Percentiles rank a stretch among this genome's conserved stretches.
These are phyloP conservation scores for Rhinopomastus cyanomelas DNA, from an alignment of 2,113 vertebrate species.

Conservation along the genomic window DNA sequence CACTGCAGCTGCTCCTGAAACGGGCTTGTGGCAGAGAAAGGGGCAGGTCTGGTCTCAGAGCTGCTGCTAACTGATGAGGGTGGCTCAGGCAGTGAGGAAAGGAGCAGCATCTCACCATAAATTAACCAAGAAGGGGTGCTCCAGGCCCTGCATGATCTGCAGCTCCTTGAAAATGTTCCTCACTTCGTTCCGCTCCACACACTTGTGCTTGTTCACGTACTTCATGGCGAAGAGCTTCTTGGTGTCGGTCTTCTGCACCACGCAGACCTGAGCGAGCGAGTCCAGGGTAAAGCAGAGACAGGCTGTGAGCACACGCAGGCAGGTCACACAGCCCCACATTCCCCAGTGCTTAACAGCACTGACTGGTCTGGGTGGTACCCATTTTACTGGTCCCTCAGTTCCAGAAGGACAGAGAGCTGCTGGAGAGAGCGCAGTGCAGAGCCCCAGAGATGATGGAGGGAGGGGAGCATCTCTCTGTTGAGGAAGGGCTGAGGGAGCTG, in stretches of 20 bases:
- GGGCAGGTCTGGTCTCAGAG: neutral
- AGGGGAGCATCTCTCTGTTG: no score
- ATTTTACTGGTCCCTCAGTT: no score
- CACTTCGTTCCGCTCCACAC: slow-evolving; percentile 95
- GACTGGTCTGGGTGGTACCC: no score
- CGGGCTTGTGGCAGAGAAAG: neutral
- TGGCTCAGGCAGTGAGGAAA: neutral
- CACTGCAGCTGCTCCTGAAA: neutral
- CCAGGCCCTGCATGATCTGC: slow-evolving; percentile 97
- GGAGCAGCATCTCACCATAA: slow-evolving; percentile 83
- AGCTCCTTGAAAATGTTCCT: slow-evolving; percentile 96
- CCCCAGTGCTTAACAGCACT: neutral
- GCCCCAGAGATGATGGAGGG: no score
- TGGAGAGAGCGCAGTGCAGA: no score
- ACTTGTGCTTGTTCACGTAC: slow-evolving; percentile 98
- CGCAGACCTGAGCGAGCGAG: slow-evolving; percentile 84
- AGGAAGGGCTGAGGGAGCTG: no score
- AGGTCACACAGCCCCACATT: fast-evolving
- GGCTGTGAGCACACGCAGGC: neutral
- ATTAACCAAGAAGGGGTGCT: slow-evolving; percentile 96
- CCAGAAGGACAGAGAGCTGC: no score
- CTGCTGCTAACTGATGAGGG: fast-evolving
- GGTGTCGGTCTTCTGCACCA: slow-evolving; percentile 97
- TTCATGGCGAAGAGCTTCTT: slow-evolving; percentile 99
- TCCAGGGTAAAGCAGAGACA: neutral